These are phyloP conservation scores for Taxidea taxus DNA, from an alignment of 2,113 vertebrate species.

Conservation along the genomic window DNA sequence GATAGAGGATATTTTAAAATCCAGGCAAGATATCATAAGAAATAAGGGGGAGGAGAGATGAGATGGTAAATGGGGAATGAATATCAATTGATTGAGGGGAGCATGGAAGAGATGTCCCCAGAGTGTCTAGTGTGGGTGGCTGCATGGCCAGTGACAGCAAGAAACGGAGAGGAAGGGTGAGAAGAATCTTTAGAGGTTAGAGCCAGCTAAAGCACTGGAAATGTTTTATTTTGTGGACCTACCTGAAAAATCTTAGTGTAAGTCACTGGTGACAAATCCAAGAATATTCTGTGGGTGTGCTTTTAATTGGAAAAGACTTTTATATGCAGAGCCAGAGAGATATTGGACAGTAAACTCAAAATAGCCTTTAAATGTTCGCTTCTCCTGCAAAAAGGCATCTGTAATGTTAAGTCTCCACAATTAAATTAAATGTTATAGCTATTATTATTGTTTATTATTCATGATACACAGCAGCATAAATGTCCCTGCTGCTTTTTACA, in stretches of 20 bases:
- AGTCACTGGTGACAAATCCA: not conserved
- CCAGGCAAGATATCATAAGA: not conserved
- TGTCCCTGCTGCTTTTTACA: not conserved
- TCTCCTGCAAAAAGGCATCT: not conserved
- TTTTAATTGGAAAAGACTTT: constrained; percentile 41
- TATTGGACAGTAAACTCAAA: not conserved
- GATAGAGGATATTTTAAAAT: not conserved
- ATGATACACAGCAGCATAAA: not conserved
- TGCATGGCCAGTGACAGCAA: not conserved
- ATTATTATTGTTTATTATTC: constrained; percentile 22
- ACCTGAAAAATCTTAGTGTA: not conserved
- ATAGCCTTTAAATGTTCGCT: constrained; percentile 15
- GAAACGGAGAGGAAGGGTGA: not conserved
- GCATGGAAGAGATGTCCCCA: not conserved
- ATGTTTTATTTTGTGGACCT: not conserved
- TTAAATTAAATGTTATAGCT: constrained; percentile 38
- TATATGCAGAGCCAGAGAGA: not conserved
- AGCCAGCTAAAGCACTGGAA: constrained; percentile 12
- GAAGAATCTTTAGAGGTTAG: not conserved
- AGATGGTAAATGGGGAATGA: not conserved
- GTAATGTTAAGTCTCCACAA: not conserved
- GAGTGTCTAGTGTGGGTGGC: not conserved
- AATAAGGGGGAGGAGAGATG: not conserved
- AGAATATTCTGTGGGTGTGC: not conserved
- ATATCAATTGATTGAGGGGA: not conserved